phyloP scores from a whole-genome alignment of 2,888 invertebrate genomes.

The Lysandra coridon region DNA sequence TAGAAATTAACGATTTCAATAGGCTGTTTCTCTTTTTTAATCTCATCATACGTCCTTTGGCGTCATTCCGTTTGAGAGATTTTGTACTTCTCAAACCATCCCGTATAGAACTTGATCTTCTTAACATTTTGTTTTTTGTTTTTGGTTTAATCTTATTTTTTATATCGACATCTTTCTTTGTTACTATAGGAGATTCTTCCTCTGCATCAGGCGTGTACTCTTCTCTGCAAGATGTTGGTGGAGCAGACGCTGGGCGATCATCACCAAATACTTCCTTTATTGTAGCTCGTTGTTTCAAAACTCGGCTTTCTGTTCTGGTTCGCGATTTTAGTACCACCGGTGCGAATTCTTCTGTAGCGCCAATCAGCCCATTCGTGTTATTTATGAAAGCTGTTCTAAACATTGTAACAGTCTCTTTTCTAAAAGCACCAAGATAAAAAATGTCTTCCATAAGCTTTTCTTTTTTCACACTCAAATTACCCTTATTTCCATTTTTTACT shows the following conservation, averaged over 20 bases:
- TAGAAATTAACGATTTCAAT: conserved; percentile 62
- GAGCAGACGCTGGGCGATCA: conserved; percentile 90
- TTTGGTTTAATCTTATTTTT: conserved; percentile 69
- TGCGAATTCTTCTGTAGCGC: conserved; percentile 82
- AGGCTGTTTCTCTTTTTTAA: conserved; percentile 74
- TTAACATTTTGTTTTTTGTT: conserved; percentile 66
- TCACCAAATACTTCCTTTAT: conserved; percentile 91
- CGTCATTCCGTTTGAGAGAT: conserved; percentile 71
- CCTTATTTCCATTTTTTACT: conserved; percentile 65
- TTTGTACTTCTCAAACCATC: conserved; percentile 74
- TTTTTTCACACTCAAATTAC: conserved; percentile 65
- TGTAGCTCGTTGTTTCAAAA: conserved; percentile 86
- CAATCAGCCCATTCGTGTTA: conserved; percentile 80
- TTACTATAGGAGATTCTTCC: conserved; percentile 51
- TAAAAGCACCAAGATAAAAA: conserved; percentile 82
- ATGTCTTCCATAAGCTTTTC: conserved; percentile 79
- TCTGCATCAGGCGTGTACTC: conserved; percentile 60
- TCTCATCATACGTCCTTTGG: conserved; percentile 68
- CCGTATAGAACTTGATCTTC: conserved; percentile 69
- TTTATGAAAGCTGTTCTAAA: conserved; percentile 84
- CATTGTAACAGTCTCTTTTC: conserved; percentile 84
- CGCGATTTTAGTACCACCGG: conserved; percentile 87
- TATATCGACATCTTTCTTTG: conserved; percentile 59
- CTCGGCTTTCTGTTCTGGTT: conserved; percentile 87
- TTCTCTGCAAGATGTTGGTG: conserved; percentile 83